These are phyloP conservation scores for Hoplostethus mediterraneus DNA, from an alignment of 2,797 vertebrate species.

Conservation along the genomic window DNA sequence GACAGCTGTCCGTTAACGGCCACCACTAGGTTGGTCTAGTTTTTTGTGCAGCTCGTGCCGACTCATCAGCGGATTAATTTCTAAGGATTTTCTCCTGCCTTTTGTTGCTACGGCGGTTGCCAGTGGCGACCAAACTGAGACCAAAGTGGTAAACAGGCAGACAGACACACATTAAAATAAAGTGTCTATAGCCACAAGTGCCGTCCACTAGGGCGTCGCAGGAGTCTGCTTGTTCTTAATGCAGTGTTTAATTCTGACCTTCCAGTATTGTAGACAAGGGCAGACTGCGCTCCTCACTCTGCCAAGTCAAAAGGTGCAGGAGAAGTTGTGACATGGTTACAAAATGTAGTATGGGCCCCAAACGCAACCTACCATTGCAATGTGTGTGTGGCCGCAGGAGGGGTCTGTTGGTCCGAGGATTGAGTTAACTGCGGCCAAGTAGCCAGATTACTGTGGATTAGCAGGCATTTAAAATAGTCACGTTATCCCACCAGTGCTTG, in stretches of 20 bases:
- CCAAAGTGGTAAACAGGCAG: slow-evolving; percentile 64
- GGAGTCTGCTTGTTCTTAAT: background rate
- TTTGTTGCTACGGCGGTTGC: slow-evolving; percentile 85
- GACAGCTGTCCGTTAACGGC: slow-evolving; percentile 54
- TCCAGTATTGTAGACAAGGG: slow-evolving; percentile 56
- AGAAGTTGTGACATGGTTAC: slow-evolving; percentile 49
- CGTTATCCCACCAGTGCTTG: slow-evolving; percentile 77
- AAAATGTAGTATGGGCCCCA: slow-evolving; percentile 41
- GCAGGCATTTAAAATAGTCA: slow-evolving; percentile 83
- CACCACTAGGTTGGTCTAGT: slow-evolving; percentile 9
- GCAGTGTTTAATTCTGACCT: slow-evolving; percentile 56
- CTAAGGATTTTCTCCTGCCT: slow-evolving; percentile 75
- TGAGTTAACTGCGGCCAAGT: slow-evolving; percentile 83
- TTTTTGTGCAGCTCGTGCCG: slow-evolving; percentile 52
- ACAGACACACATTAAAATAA: slow-evolving; percentile 21
- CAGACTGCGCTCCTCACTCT: slow-evolving; percentile 13
- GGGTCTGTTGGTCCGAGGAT: slow-evolving; percentile 64
- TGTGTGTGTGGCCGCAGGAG: slow-evolving; percentile 1
- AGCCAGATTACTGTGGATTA: slow-evolving; percentile 85
- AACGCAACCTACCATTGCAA: slow-evolving; percentile 11
- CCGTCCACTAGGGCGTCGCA: background rate
- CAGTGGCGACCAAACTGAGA: slow-evolving; percentile 79
- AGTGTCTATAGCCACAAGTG: slow-evolving; percentile 27
- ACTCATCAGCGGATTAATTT: slow-evolving; percentile 74
- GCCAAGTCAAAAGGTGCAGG: slow-evolving; percentile 7